Evolutionary conservation across 2,113 vertebrate genomes (phyloP).

Genomic region (Planiliza haematocheilus): DNA sequence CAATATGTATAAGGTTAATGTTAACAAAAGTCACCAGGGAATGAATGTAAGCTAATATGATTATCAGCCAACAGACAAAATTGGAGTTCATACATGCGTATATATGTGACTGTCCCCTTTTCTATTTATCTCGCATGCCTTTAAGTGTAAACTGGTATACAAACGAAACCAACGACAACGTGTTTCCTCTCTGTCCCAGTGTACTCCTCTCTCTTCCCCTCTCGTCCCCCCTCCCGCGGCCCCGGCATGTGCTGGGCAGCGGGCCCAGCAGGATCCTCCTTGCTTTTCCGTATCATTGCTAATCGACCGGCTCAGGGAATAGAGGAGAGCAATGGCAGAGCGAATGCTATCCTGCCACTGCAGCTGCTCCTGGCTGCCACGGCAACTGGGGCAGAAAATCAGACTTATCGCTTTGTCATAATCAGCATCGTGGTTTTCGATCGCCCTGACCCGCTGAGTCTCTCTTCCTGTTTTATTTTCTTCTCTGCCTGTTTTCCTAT

Average conservation of each 20-base stretch:
- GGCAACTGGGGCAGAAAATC: conserved; percentile 83
- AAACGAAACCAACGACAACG: conserved; percentile 19
- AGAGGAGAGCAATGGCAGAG: conserved; percentile 42
- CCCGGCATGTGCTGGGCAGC: conserved; percentile 43
- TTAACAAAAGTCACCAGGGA: not conserved
- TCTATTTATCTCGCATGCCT: conserved; percentile 5
- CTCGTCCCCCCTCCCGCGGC: not conserved
- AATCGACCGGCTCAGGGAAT: conserved; percentile 68
- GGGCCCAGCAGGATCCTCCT: conserved; percentile 50
- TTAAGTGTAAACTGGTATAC: conserved; percentile 30
- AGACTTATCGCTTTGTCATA: conserved; percentile 65
- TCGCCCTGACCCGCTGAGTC: conserved; percentile 24
- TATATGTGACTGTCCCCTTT: not conserved
- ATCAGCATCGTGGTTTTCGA: conserved; percentile 51
- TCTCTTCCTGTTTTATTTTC: conserved; percentile 3
- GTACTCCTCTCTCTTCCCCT: not conserved
- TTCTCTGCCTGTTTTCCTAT: not conserved
- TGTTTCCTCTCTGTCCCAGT: conserved; percentile 12
- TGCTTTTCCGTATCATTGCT: conserved; percentile 71
- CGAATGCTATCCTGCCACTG: conserved; percentile 53
- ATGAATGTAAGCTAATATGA: conserved; percentile 4
- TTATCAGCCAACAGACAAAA: not conserved
- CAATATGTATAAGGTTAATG: not conserved
- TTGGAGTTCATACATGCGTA: not conserved
- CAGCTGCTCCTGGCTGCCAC: conserved; percentile 74